phyloP scores from a whole-genome alignment of 2,797 vertebrate genomes.

The Furcifer pardalis region DNA sequence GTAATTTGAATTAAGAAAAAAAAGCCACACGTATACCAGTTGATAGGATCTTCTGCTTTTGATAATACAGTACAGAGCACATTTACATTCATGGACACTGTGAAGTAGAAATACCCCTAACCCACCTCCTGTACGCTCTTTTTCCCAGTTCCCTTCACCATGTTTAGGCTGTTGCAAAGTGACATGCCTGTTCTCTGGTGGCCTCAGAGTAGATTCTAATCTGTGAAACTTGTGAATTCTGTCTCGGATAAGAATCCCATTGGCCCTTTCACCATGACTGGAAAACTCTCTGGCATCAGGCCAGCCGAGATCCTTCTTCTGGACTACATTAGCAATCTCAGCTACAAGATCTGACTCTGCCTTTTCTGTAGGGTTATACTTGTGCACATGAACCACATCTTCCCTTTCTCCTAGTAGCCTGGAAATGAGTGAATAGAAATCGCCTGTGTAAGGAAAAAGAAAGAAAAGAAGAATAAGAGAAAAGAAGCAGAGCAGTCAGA shows the following conservation, averaged over 20 bases:
- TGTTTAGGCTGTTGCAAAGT: constrained; percentile 71
- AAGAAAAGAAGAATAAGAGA: constrained; percentile 69
- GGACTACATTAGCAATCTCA: constrained; percentile 90
- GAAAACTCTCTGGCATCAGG: constrained; percentile 76
- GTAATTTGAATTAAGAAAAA: neutral
- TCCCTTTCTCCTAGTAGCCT: constrained; percentile 91
- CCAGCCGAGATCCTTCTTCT: constrained; percentile 86
- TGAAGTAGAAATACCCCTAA: constrained; percentile 74
- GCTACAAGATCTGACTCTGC: constrained; percentile 86
- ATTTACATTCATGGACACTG: constrained; percentile 42
- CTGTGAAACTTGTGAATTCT: constrained; percentile 95
- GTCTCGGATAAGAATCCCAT: constrained; percentile 88
- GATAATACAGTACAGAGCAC: constrained; percentile 70
- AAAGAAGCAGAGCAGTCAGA: constrained; percentile 60
- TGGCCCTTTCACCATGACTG: constrained; percentile 77
- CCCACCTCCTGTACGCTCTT: constrained; percentile 85
- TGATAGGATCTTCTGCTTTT: constrained; percentile 80
- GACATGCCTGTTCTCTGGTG: constrained; percentile 78
- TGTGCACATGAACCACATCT: constrained; percentile 86
- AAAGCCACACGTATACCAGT: neutral
- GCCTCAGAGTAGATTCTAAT: constrained; percentile 86
- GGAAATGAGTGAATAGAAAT: constrained; percentile 95
- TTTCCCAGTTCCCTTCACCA: constrained; percentile 74
- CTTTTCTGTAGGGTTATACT: constrained; percentile 85
- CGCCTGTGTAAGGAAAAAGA: constrained; percentile 84